A percentile compares a stretch with the other conserved stretches of the same genome.
phyloP scores from a whole-genome alignment of 2,797 vertebrate species.

The Podargus strigoides region DNA sequence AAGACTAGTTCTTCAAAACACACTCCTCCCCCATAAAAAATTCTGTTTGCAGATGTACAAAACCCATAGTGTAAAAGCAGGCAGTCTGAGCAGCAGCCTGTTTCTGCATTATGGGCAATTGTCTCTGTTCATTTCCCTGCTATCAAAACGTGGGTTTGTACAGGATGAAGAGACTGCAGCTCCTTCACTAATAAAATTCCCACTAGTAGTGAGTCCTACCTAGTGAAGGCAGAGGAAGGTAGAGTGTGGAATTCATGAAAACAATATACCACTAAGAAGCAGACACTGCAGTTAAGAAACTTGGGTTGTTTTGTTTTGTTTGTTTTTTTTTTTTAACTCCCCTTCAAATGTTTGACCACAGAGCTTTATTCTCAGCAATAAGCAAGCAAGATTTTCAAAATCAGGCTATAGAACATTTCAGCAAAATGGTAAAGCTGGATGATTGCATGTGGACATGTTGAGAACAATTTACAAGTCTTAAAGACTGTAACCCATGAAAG shows the following conservation, averaged over 20 bases:
- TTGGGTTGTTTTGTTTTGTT: background rate
- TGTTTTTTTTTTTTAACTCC: no score
- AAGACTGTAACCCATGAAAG: background rate
- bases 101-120: background rate
- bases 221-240: background rate
- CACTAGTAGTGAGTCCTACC: background rate
- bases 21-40: background rate
- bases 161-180: background rate
- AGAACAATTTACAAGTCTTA: background rate
- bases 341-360: background rate
- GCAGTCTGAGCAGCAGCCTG: rapidly evolving
- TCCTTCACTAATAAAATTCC: background rate
- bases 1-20: background rate
- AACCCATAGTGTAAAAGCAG: background rate
- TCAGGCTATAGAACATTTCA: background rate
- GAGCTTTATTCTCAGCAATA: background rate
- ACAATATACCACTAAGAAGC: background rate
- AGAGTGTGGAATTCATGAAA: background rate
- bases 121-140: background rate
- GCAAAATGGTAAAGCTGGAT: background rate
- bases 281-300: background rate
- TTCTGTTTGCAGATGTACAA: background rate
- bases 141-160: background rate
- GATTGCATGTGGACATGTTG: rapidly evolving
- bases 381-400: background rate